Evolutionary conservation across 2,113 vertebrate genomes (phyloP).

Genomic region (Anser brachyrhynchus): DNA sequence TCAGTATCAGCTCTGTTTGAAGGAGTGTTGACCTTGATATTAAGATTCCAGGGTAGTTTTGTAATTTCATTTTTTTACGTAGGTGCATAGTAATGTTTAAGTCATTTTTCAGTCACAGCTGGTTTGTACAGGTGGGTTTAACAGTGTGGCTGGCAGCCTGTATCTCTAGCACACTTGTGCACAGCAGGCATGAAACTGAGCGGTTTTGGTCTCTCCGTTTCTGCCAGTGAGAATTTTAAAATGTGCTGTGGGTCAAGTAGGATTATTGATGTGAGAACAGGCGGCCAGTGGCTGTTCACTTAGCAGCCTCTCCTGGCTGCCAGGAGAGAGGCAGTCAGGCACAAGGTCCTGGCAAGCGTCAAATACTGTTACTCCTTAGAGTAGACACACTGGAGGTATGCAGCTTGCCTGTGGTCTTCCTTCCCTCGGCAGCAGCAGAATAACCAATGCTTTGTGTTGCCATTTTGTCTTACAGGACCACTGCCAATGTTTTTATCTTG

Average conservation of each 20-base stretch:
- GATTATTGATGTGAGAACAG: constrained; percentile 19
- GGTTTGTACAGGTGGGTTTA: background rate
- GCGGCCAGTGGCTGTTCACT: background rate
- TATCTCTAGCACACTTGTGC: background rate
- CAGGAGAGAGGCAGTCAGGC: background rate
- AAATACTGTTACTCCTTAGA: background rate
- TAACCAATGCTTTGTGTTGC: background rate
- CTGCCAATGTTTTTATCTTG: background rate
- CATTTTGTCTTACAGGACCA: background rate
- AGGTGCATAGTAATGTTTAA: background rate
- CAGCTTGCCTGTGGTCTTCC: background rate
- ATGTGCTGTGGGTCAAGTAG: background rate
- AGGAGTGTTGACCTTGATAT: background rate
- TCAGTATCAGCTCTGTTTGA: background rate
- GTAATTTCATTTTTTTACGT: background rate
- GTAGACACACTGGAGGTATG: fast-evolving
- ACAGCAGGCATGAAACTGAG: background rate
- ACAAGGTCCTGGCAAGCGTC: background rate
- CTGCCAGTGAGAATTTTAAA: background rate
- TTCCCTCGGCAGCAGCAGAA: background rate
- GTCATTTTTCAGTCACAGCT: background rate
- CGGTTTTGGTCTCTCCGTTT: background rate
- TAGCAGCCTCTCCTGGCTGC: background rate
- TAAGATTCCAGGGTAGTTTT: background rate
- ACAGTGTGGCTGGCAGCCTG: background rate